These are phyloP conservation scores for Collichthys lucidus DNA, from an alignment of 2,113 vertebrate species.

Conservation along the genomic window DNA sequence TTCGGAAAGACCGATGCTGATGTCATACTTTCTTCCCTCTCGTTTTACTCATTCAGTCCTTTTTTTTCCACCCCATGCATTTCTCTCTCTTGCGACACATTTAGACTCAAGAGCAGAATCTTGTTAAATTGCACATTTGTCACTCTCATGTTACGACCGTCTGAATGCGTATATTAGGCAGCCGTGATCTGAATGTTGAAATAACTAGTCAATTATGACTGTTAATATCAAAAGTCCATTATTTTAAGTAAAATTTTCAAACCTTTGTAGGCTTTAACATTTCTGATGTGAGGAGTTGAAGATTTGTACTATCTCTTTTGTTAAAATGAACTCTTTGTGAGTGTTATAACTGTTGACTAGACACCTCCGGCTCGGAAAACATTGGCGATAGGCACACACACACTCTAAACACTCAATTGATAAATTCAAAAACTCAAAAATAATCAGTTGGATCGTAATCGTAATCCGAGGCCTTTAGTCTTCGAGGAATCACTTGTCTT, in stretches of 20 bases:
- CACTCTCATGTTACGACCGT: too few relatives aligned
- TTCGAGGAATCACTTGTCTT: neutral
- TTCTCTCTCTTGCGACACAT: neutral
- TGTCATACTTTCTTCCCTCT: slow-evolving; percentile 25
- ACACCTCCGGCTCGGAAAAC: neutral
- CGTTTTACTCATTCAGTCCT: neutral
- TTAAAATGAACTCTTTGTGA: too few relatives aligned
- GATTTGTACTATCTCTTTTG: neutral
- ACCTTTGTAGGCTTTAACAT: too few relatives aligned
- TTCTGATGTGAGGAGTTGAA: neutral
- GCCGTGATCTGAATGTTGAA: neutral
- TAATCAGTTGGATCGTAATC: neutral
- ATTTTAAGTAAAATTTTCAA: neutral
- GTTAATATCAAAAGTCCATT: neutral
- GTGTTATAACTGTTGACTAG: neutral
- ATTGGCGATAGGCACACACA: too few relatives aligned
- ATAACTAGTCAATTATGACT: neutral
- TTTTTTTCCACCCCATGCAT: neutral
- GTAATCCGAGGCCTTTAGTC: neutral
- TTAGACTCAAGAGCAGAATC: neutral
- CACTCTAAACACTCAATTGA: neutral
- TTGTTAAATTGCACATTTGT: neutral
- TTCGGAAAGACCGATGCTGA: slow-evolving; percentile 47
- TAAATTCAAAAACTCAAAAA: neutral
- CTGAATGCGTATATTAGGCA: neutral